These are phyloP conservation scores for Syndactyla subalaris DNA, from an alignment of 2,797 vertebrate species.

Conservation along the genomic window DNA sequence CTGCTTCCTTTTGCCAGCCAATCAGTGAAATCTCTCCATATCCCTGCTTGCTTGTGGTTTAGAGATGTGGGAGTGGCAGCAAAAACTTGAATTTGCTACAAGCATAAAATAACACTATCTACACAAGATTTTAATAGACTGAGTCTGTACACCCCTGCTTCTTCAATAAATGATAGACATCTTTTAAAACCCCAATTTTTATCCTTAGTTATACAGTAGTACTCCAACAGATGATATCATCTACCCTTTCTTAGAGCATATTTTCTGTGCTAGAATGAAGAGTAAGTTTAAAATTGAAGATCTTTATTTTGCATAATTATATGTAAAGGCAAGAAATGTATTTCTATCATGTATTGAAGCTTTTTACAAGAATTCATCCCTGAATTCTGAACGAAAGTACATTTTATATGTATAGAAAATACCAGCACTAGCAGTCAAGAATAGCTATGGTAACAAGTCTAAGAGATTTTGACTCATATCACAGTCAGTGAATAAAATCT, in stretches of 20 bases:
- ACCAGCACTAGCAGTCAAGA: conserved; percentile 46
- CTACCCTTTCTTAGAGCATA: conserved; percentile 33
- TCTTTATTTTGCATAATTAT: conserved; percentile 62
- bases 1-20: not conserved
- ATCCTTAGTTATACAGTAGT: not conserved
- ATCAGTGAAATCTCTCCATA: conserved; percentile 19
- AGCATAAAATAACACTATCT: conserved; percentile 14
- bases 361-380: conserved; percentile 12
- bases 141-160: not conserved
- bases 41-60: not conserved
- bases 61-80: conserved; percentile 21
- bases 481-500: conserved; percentile 59
- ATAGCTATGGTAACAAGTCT: conserved; percentile 53
- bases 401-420: conserved; percentile 63
- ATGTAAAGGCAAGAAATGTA: conserved; percentile 51
- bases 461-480: conserved; percentile 60
- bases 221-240: not conserved
- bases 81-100: conserved; percentile 1
- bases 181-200: conserved; percentile 49
- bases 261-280: conserved; percentile 45
- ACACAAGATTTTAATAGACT: conserved; percentile 37
- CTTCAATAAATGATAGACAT: conserved; percentile 59
- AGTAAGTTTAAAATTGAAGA: conserved; percentile 39
- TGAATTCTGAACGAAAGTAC: conserved; percentile 37
- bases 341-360: conserved; percentile 48